Percentiles rank a stretch among this genome's conserved stretches.
These are phyloP conservation scores for Heliocidaris erythrogramma DNA, from an alignment of 35 echinoderm and acorn worm species.

Conservation along the genomic window DNA sequence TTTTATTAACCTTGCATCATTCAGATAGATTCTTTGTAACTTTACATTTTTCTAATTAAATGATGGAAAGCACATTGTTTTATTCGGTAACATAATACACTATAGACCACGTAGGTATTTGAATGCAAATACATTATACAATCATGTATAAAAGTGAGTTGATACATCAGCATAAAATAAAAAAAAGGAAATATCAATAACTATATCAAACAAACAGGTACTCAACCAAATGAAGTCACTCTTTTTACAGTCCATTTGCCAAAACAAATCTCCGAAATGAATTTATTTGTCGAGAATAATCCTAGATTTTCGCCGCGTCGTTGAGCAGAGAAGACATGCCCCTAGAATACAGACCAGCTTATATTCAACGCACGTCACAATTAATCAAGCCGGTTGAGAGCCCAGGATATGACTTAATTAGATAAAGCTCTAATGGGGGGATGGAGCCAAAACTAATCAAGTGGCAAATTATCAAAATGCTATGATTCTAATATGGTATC, in stretches of 20 bases:
- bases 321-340: neutral
- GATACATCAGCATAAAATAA: too few relatives aligned
- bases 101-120: too few relatives aligned
- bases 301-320: neutral
- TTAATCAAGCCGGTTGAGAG: neutral
- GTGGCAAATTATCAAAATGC: slow-evolving; percentile 11
- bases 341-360: neutral
- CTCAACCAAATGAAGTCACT: neutral
- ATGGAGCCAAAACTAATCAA: slow-evolving; percentile 24
- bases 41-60: too few relatives aligned
- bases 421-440: slow-evolving; percentile 10
- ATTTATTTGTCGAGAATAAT: slow-evolving; percentile 13
- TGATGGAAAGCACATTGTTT: too few relatives aligned
- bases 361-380: slow-evolving; percentile 1
- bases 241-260: neutral
- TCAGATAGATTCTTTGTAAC: too few relatives aligned
- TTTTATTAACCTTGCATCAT: too few relatives aligned
- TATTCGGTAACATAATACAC: too few relatives aligned
- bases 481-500: neutral
- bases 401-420: neutral
- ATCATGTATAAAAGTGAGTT: too few relatives aligned
- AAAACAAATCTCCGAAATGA: neutral
- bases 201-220: neutral
- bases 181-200: neutral
- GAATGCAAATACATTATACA: too few relatives aligned